A percentile compares a stretch with the other conserved stretches of the same genome.
phyloP scores from a whole-genome alignment of 2,113 vertebrate genomes.

The Daubentonia madagascariensis region DNA sequence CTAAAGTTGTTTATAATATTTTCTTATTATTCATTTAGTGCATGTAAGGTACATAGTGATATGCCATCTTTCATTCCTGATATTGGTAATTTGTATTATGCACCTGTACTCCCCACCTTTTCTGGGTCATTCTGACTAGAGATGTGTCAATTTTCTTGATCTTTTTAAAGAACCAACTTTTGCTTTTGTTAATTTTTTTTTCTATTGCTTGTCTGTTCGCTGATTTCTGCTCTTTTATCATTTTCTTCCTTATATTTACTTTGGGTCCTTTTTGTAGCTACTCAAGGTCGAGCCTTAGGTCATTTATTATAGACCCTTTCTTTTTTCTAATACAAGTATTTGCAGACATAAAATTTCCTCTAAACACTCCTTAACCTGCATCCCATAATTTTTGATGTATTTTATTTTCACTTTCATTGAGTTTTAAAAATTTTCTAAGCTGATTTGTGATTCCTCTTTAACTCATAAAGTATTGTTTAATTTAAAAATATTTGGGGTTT shows the following conservation, averaged over 20 bases:
- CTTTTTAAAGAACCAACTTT: neutral
- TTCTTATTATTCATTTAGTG: neutral
- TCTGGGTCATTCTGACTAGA: neutral
- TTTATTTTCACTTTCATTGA: neutral
- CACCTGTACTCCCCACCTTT: neutral
- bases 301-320: neutral
- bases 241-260: neutral
- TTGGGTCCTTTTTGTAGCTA: neutral
- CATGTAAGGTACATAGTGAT: neutral
- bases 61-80: neutral
- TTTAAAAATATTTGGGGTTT: slow-evolving; percentile 6
- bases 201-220: neutral
- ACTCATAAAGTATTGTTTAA: neutral
- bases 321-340: neutral
- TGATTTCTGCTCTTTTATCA: neutral
- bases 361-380: neutral
- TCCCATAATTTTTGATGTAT: neutral
- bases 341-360: slow-evolving; percentile 19
- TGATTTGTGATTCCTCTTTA: neutral
- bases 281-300: neutral
- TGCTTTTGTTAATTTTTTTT: neutral
- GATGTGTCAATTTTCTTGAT: neutral
- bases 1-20: neutral
- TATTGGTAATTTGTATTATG: neutral
- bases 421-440: neutral